Conservation (phyloP, 2,888 invertebrate species). For the Drosophila pullipes region DNA sequence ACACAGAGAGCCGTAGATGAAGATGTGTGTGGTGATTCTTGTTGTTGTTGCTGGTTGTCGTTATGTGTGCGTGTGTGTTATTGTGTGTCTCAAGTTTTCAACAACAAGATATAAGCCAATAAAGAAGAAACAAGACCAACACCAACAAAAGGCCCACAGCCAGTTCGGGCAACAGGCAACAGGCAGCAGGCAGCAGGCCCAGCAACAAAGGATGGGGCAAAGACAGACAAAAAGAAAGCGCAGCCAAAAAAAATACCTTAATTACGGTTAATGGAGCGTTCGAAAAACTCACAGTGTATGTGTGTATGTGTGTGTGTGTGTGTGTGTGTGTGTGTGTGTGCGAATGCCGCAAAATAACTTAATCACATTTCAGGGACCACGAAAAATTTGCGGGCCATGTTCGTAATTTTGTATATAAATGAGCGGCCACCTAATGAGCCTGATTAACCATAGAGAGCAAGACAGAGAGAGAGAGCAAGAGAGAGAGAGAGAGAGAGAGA, state of each 20-base stretch:
- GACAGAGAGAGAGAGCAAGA: background rate
- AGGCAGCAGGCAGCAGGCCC: constrained; percentile 6
- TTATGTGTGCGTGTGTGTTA: constrained; percentile 11
- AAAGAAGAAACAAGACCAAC: constrained; percentile 67
- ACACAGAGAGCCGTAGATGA: constrained; percentile 41
- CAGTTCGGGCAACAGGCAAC: constrained; percentile 13
- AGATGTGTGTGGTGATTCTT: constrained; percentile 55
- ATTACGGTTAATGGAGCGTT: constrained; percentile 84
- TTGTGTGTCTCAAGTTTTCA: constrained; percentile 73
- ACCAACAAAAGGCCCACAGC: constrained; percentile 39
- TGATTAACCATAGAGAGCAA: constrained; percentile 78
- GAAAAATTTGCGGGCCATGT: constrained; percentile 81
- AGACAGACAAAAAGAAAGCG: constrained; percentile 68
- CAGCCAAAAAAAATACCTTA: constrained; percentile 80
- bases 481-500: background rate
- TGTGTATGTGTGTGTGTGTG: no score
- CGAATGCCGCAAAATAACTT: constrained; percentile 81
- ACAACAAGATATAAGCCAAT: constrained; percentile 78
- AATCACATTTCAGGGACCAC: constrained; percentile 82
- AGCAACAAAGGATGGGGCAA: constrained; percentile 28
- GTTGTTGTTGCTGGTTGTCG: constrained; percentile 15
- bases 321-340: constrained; percentile 33
- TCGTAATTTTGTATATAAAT: constrained; percentile 83
- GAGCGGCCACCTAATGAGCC: constrained; percentile 84
- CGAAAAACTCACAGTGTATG: constrained; percentile 44